A percentile compares a stretch with the other conserved stretches of the same genome.
phyloP scores from a whole-genome alignment of 2,113 vertebrate genomes.

The Misgurnus anguillicaudatus region DNA sequence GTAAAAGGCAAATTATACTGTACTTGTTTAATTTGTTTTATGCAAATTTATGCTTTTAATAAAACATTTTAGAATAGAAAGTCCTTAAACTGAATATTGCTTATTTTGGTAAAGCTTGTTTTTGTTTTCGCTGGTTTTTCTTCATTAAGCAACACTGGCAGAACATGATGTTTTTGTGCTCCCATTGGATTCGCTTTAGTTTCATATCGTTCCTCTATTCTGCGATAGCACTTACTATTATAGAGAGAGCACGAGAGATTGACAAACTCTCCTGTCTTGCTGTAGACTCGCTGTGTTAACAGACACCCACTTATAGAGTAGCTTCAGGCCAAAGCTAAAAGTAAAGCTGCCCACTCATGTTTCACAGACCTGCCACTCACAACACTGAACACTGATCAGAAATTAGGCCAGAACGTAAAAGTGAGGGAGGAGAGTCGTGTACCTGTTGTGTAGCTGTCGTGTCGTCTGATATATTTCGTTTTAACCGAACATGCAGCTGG shows the following conservation, averaged over 20 bases:
- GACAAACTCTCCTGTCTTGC: neutral
- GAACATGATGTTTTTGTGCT: neutral
- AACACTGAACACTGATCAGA: slow-evolving; percentile 16
- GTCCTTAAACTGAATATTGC: no score
- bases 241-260: neutral
- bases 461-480: neutral
- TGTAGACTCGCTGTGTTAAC: slow-evolving; percentile 17
- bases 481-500: neutral
- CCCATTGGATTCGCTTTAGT: neutral
- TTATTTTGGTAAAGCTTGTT: no score
- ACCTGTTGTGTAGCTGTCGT: slow-evolving; percentile 5
- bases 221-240: slow-evolving; percentile 11
- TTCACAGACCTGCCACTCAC: slow-evolving; percentile 27
- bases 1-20: no score
- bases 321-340: slow-evolving; percentile 34
- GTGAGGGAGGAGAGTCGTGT: slow-evolving; percentile 11
- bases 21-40: no score
- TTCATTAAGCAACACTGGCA: neutral
- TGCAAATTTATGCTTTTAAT: no score
- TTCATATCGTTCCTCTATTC: slow-evolving; percentile 30
- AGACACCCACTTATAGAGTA: slow-evolving; percentile 33
- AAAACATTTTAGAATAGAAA: no score
- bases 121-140: neutral
- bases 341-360: slow-evolving; percentile 40
- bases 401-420: slow-evolving; percentile 26